These are phyloP conservation scores for Micronycteris hirsuta DNA, from an alignment of 2,113 vertebrate species.

Conservation along the genomic window DNA sequence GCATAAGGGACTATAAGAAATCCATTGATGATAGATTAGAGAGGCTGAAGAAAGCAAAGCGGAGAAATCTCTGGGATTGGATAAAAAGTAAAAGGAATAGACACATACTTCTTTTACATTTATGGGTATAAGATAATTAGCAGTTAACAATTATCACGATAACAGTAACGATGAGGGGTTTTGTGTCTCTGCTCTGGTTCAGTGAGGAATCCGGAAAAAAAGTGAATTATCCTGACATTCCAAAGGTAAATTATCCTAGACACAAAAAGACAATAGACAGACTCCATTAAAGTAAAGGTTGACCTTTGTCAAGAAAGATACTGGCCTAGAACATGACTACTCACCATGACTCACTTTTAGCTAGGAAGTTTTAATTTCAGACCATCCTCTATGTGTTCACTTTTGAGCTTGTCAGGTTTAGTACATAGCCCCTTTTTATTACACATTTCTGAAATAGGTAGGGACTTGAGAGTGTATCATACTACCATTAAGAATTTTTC, in stretches of 20 bases:
- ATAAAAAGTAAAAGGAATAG: neutral
- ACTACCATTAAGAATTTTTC: neutral
- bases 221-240: neutral
- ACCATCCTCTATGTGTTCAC: neutral
- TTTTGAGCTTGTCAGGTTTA: neutral
- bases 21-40: neutral
- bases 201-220: neutral
- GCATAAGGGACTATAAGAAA: neutral
- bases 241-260: neutral
- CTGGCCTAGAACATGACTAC: neutral
- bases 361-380: neutral
- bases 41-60: neutral
- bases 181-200: neutral
- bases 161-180: neutral
- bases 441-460: neutral
- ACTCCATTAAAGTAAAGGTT: neutral
- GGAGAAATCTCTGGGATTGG: neutral
- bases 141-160: no score
- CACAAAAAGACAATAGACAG: neutral
- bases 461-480: neutral
- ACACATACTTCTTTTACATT: neutral
- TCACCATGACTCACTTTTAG: neutral
- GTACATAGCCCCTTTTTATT: neutral
- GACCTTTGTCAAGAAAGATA: neutral
- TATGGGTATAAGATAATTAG: neutral